A percentile compares a stretch with the other conserved stretches of the same genome.
Evolutionary conservation across 2,113 vertebrate genomes (phyloP).

Genomic region (Sylvia atricapilla): DNA sequence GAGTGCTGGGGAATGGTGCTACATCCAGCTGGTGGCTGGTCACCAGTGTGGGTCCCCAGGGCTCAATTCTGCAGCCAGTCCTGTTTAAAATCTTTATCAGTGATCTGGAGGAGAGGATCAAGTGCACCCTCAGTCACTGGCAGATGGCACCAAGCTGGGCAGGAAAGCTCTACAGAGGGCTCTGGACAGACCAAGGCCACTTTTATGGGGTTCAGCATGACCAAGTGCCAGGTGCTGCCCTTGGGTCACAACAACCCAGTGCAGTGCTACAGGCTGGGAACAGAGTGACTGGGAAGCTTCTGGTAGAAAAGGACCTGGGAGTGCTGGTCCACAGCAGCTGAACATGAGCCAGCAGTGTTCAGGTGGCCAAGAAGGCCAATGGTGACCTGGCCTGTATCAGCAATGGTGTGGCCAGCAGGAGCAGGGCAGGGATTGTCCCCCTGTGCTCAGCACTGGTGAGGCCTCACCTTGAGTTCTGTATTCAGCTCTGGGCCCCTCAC

Average conservation of each 20-base stretch:
- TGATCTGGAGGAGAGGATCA: not conserved
- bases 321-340: not conserved
- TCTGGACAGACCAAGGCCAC: not conserved
- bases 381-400: rapidly evolving
- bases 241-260: not conserved
- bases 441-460: rapidly evolving
- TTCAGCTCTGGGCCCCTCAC: not conserved
- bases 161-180: not conserved
- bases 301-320: not conserved
- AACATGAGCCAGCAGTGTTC: not conserved
- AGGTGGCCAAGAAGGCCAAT: not conserved
- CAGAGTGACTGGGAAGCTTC: not conserved
- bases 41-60: not conserved
- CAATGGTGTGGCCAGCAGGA: not conserved
- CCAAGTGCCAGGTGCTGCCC: not conserved
- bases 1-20: not conserved
- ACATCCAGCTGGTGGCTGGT: not conserved
- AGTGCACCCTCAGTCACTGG: not conserved
- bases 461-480: rapidly evolving
- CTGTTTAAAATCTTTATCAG: not conserved
- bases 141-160: not conserved
- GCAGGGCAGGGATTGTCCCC: not conserved
- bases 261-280: not conserved
- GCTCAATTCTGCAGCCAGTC: not conserved
- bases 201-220: not conserved